Evolutionary conservation across 1,140 invertebrate genomes (phyloP), one percentile per base, ranked within the genome.

Genomic region (Drosophila pachea): DNA sequence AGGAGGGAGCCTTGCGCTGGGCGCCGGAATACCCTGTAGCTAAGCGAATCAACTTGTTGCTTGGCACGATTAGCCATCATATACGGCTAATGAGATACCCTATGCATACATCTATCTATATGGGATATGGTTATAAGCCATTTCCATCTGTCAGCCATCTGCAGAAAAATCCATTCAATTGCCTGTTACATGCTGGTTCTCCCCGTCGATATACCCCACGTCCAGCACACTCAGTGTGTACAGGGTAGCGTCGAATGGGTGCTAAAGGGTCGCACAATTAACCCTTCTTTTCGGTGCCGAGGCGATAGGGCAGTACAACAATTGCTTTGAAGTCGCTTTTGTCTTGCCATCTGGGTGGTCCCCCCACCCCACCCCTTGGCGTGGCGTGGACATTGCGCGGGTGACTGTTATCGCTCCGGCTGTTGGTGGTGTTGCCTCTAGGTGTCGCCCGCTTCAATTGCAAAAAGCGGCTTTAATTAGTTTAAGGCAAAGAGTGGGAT

Each of bases 401-500:
- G 4, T 8, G 9, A 29, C 4, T 33, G 47, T 50, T 31, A 22
- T 12, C 43, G 16, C 32, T 54, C 7, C 7, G 7, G 32, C 45
- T 68, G 45, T n/a, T 53, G 55, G 31, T 33, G 16, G 12, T 35
- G 45, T 35, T 58, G 8, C n/a, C 32, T 43, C 12, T 31, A 61
- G 56, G 56, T 67, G 63, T 60, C 12, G 29, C 33, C 31, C 42
- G 49, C 14, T 32, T 49, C 68, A 71, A 60, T 60, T 50, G 73
- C 40, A 72, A 70, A 62, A 66, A 22, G 22, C 40, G 43, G 68
- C 79, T 86, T 84, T 79, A 86, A 76, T 84, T 86, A 76, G 81
- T 79, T 86, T 79, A 79, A 54, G 40, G 31, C 11, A 35, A 68
- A 67, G 49, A 77, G 69, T n/a, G 55, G 49, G 56, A 69, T 73